Percentiles rank a stretch among this genome's conserved stretches.
phyloP scores from a whole-genome alignment of 2,797 vertebrate species.

The Siniperca obscura region DNA sequence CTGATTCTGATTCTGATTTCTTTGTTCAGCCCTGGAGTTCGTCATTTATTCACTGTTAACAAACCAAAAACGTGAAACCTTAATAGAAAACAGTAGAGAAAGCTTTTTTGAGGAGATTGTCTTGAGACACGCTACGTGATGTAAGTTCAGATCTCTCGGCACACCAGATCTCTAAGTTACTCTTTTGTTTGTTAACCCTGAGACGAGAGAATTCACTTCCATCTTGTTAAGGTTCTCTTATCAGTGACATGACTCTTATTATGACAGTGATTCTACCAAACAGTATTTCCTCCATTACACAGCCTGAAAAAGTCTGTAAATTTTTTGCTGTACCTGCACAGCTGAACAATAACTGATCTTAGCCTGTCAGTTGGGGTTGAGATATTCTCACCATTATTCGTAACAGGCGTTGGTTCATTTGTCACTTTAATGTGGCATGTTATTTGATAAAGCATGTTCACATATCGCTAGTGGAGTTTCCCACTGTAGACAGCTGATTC shows the following conservation, averaged over 20 bases:
- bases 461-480: neutral
- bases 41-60: neutral
- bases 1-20: too few species aligned
- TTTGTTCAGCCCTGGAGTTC: neutral
- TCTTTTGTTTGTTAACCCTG: neutral
- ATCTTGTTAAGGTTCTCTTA: neutral
- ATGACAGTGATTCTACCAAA: neutral
- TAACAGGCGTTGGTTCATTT: neutral
- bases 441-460: slow-evolving; percentile 3
- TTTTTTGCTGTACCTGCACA: neutral
- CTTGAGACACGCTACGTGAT: neutral
- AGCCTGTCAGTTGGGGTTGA: neutral
- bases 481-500: neutral
- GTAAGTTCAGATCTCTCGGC: neutral
- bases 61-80: neutral
- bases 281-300: neutral
- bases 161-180: neutral
- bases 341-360: neutral
- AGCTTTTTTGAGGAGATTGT: neutral
- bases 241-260: neutral
- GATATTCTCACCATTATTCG: neutral
- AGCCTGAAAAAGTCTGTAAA: neutral
- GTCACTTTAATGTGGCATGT: neutral
- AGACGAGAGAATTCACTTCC: neutral
- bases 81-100: neutral